phyloP scores from a whole-genome alignment of 2,888 invertebrate species.

The Carcina quercana region DNA sequence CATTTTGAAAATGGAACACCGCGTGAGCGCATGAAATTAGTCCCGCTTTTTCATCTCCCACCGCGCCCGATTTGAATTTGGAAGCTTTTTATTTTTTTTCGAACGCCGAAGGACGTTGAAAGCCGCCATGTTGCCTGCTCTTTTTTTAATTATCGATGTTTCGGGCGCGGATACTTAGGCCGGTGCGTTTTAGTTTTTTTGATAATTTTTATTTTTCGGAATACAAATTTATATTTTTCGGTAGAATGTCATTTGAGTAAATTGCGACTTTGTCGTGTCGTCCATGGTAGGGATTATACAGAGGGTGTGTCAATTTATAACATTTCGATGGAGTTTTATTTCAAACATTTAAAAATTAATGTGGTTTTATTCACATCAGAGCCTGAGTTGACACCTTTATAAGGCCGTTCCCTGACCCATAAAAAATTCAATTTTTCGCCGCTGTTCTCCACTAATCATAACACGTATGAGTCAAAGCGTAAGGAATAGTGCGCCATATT shows the following conservation, averaged over 20 bases:
- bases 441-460: no score
- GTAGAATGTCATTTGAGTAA: conserved; percentile 47
- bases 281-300: no score
- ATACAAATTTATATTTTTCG: conserved; percentile 33
- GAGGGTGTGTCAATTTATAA: no score
- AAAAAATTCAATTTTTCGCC: no score
- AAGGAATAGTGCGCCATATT: no score
- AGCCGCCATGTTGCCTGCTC: conserved; percentile 50
- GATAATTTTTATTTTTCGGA: conserved; percentile 21
- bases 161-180: conserved; percentile 24
- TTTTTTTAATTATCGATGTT: conserved; percentile 58
- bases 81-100: conserved; percentile 43
- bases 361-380: no score
- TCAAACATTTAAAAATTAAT: no score
- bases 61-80: conserved; percentile 60
- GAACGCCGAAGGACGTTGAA: conserved; percentile 40
- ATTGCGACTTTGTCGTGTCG: conserved; percentile 26
- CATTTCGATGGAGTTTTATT: no score
- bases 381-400: no score
- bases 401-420: no score
- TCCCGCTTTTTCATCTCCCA: conserved; percentile 64
- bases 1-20: conserved; percentile 62
- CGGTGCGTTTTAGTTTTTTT: conserved; percentile 21
- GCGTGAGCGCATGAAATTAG: conserved; percentile 67
- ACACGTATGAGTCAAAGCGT: no score